These are phyloP conservation scores for Dryoscopus gambensis DNA, from an alignment of 2,113 vertebrate species.

Conservation along the genomic window DNA sequence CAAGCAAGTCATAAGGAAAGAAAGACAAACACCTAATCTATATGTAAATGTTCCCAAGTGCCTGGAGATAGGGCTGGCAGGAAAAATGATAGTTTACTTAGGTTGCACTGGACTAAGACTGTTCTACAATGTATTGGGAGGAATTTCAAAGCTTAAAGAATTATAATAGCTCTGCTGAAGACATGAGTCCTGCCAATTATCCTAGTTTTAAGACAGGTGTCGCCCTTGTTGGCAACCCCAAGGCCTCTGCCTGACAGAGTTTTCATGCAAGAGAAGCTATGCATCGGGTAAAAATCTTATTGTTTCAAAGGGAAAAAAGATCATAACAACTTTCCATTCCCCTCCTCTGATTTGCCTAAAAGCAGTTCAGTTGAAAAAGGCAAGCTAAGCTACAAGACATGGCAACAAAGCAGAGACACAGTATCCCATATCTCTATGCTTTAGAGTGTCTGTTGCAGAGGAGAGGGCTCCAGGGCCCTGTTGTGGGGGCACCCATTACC, in stretches of 20 bases:
- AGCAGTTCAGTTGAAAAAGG: background rate
- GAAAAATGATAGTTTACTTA: background rate
- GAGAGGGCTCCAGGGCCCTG: background rate
- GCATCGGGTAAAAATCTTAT: background rate
- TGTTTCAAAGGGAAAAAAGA: background rate
- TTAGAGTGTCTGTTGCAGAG: background rate
- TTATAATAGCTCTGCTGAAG: background rate
- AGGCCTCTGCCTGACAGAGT: background rate
- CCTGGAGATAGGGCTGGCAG: background rate
- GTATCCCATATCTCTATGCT: rapidly evolving
- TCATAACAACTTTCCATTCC: rapidly evolving
- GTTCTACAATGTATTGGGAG: background rate
- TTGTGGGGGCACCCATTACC: constrained; percentile 64
- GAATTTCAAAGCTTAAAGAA: background rate
- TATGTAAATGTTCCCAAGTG: background rate
- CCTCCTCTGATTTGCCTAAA: background rate
- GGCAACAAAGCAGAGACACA: background rate
- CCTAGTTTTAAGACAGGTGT: background rate
- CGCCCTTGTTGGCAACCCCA: background rate
- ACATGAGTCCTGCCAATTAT: background rate
- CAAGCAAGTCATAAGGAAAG: background rate
- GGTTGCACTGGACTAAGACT: background rate
- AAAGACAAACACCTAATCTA: background rate
- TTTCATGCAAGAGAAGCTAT: background rate
- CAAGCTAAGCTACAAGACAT: background rate